These are phyloP conservation scores for Clarias pachynema DNA, from an alignment of 2,797 vertebrate species.

Conservation along the genomic window DNA sequence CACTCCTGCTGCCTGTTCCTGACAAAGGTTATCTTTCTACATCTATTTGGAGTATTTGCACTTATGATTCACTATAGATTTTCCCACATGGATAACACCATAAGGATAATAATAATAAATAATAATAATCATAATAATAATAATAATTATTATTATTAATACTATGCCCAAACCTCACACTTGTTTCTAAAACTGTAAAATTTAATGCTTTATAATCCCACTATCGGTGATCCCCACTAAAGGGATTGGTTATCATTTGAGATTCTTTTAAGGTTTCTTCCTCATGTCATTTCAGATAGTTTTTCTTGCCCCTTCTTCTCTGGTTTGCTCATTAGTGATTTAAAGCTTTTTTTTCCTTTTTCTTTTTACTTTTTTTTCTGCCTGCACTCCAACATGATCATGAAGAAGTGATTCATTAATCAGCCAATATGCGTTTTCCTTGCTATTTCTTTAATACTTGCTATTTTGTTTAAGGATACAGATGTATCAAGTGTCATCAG, in stretches of 20 bases:
- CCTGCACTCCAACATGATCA: background rate
- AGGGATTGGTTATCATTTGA: background rate
- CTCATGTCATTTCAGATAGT: background rate
- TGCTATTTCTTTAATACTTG: background rate
- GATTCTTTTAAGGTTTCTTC: background rate
- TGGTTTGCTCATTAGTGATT: background rate
- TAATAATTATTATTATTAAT: no score
- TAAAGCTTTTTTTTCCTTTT: background rate
- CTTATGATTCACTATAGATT: background rate
- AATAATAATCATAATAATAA: background rate
- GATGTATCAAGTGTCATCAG: background rate
- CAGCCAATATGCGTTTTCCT: background rate
- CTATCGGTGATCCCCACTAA: no score
- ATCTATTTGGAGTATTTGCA: background rate
- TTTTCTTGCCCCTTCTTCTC: background rate
- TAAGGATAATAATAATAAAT: background rate
- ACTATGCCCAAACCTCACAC: background rate
- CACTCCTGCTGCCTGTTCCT: background rate
- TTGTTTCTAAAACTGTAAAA: background rate
- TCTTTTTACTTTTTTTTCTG: background rate
- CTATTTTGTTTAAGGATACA: background rate
- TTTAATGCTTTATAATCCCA: background rate
- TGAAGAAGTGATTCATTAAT: background rate
- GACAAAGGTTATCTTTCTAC: background rate
- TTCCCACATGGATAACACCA: background rate